These are phyloP conservation scores for Cataglyphis livida DNA, from an alignment of 2,888 invertebrate genomes.

Conservation along the genomic window DNA sequence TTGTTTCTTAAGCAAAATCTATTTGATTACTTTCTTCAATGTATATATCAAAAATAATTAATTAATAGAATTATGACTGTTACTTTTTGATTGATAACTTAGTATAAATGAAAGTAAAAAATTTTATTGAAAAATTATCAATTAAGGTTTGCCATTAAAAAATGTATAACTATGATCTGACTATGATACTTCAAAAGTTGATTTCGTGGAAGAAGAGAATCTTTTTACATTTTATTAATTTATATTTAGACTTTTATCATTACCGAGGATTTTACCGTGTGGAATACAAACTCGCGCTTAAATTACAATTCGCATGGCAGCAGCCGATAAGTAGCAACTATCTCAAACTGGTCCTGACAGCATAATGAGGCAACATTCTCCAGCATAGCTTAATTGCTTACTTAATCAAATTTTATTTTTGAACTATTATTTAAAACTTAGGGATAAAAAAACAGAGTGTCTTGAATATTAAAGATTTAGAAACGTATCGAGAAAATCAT, in stretches of 20 bases:
- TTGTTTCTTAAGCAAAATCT: background rate
- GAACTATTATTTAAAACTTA: background rate
- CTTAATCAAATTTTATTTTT: conserved; percentile 39
- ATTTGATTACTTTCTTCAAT: background rate
- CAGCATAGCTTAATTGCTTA: conserved; percentile 45
- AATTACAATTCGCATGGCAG: conserved; percentile 63
- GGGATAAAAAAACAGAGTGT: background rate
- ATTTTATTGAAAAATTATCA: background rate
- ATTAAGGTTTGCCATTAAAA: background rate
- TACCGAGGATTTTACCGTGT: background rate
- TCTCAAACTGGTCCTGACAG: conserved; percentile 51
- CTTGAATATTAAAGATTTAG: background rate
- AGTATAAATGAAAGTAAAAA: background rate
- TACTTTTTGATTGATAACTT: background rate
- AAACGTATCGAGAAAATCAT: background rate
- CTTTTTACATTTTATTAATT: conserved; percentile 15
- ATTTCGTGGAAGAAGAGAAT: background rate
- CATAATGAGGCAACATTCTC: conserved; percentile 65
- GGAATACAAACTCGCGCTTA: conserved; percentile 31
- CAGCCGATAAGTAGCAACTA: conserved; percentile 65
- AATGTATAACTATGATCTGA: background rate
- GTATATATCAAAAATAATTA: background rate
- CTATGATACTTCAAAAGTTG: background rate
- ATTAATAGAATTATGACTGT: background rate
- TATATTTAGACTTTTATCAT: conserved; percentile 58